Evolutionary conservation across 2,888 invertebrate species (phyloP).

Genomic region (Synanthedon vespiformis): DNA sequence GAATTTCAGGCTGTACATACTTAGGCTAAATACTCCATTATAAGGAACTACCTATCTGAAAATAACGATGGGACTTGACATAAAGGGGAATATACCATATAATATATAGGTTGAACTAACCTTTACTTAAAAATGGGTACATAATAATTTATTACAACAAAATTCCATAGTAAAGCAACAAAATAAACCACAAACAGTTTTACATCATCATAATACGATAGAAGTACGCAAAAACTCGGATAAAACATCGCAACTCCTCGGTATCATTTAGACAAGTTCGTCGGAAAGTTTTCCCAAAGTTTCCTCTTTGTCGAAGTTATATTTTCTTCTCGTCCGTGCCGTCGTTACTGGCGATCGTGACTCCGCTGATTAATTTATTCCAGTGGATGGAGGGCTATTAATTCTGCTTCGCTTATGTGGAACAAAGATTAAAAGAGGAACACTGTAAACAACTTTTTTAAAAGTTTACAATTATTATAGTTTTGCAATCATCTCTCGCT

Average conservation of each 20-base stretch:
- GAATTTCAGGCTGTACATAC: too few species aligned
- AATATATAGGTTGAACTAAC: too few species aligned
- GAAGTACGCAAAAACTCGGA: constrained; percentile 29
- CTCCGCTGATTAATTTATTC: constrained; percentile 57
- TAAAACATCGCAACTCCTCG: constrained; percentile 30
- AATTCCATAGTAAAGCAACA: neutral
- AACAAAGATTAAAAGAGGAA: too few species aligned
- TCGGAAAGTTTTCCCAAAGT: constrained; percentile 18
- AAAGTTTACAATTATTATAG: too few species aligned
- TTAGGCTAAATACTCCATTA: too few species aligned
- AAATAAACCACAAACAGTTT: neutral
- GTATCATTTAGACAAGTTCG: constrained; percentile 38
- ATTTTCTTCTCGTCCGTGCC: constrained; percentile 44
- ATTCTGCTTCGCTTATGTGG: constrained; percentile 2
- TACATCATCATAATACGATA: constrained; percentile 18
- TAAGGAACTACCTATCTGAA: too few species aligned
- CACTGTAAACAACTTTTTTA: too few species aligned
- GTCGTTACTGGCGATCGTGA: constrained; percentile 59
- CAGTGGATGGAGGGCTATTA: constrained; percentile 12
- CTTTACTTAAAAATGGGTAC: too few species aligned
- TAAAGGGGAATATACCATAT: too few species aligned
- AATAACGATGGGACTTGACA: too few species aligned
- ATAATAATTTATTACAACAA: too few species aligned
- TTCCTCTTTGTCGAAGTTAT: constrained; percentile 30
- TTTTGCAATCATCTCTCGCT: too few species aligned